These are phyloP conservation scores for Zosterops hypoxanthus DNA, from an alignment of 2,113 vertebrate species.

Conservation along the genomic window DNA sequence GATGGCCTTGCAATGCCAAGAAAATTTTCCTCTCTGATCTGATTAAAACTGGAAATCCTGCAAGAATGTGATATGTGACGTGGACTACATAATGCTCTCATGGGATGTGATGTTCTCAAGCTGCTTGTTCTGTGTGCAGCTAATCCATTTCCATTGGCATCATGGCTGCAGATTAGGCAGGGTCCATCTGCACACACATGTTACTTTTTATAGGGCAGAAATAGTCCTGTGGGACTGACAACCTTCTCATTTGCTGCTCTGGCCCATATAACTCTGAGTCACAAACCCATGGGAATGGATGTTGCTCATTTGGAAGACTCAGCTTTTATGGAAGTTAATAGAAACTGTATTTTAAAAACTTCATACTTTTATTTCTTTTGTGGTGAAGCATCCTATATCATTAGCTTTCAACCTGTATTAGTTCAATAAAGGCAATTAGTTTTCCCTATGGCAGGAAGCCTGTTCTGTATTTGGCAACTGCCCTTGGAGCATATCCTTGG, in stretches of 20 bases:
- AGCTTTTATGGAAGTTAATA: background rate
- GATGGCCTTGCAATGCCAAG: background rate
- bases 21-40: background rate
- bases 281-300: background rate
- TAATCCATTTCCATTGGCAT: background rate
- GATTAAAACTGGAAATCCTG: background rate
- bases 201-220: background rate
- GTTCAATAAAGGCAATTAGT: conserved; percentile 69
- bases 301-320: background rate
- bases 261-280: background rate
- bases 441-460: conserved; percentile 56
- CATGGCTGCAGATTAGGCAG: background rate
- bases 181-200: rapidly evolving
- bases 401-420: conserved; percentile 53
- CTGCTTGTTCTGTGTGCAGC: background rate
- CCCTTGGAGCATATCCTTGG: conserved; percentile 65
- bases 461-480: conserved; percentile 66
- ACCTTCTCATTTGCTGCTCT: background rate
- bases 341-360: rapidly evolving
- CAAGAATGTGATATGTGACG: background rate
- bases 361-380: background rate
- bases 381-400: background rate
- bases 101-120: background rate
- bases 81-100: background rate
- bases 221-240: background rate